Evolutionary conservation across 2,113 vertebrate genomes (phyloP).

Genomic region (Eretmochelys imbricata): DNA sequence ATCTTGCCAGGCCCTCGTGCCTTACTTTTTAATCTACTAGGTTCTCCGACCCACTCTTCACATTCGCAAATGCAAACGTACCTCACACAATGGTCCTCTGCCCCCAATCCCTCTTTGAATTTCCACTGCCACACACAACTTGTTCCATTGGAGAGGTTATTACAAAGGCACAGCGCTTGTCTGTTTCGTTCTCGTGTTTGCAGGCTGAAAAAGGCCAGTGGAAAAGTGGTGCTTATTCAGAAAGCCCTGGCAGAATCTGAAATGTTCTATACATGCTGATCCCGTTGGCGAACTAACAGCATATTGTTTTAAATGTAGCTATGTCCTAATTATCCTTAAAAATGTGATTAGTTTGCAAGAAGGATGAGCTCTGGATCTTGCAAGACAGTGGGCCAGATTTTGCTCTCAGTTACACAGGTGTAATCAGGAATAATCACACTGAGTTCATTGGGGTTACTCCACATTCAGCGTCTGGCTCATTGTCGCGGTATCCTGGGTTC

Average conservation of each 20-base stretch:
- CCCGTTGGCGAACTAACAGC: no score
- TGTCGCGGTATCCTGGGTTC: neutral
- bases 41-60: neutral
- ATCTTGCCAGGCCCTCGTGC: neutral
- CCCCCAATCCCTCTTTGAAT: neutral
- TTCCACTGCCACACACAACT: neutral
- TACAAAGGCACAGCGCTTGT: neutral
- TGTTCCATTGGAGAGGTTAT: neutral
- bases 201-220: neutral
- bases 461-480: neutral
- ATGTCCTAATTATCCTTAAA: neutral
- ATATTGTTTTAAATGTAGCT: neutral
- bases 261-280: neutral
- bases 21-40: neutral
- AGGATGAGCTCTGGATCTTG: neutral
- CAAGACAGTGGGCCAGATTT: no score
- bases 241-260: neutral
- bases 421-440: neutral
- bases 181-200: fast-evolving
- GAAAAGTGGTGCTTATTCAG: neutral
- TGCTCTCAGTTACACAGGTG: neutral
- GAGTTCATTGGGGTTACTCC: neutral
- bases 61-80: neutral
- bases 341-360: neutral
- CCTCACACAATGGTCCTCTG: neutral